These are phyloP conservation scores for Callospermophilus lateralis DNA, from an alignment of 2,113 vertebrate species.

Conservation along the genomic window DNA sequence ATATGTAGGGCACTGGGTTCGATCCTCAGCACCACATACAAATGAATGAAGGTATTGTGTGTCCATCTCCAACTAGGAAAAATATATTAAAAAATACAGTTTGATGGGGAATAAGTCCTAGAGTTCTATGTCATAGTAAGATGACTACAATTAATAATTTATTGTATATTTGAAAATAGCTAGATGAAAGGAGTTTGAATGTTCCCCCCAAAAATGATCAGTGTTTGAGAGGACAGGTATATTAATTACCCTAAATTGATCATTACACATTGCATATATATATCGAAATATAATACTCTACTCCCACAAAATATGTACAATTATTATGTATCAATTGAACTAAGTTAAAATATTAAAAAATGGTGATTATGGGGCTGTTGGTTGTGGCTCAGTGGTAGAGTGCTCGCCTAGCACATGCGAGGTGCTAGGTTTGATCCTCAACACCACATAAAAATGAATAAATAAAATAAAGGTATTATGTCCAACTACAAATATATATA, in stretches of 20 bases:
- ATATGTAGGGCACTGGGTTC: too few relatives aligned
- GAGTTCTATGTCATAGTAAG: not conserved
- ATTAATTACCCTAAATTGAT: not conserved
- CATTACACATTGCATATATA: not conserved
- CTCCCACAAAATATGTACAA: not conserved
- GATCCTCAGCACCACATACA: too few relatives aligned
- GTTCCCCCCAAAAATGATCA: not conserved
- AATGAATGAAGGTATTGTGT: too few relatives aligned
- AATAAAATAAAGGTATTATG: too few relatives aligned
- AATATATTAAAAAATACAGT: not conserved
- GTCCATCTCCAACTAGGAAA: too few relatives aligned
- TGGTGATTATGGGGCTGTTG: too few relatives aligned
- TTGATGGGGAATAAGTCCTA: not conserved
- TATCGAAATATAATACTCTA: not conserved
- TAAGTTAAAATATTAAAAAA: slow-evolving; percentile 8
- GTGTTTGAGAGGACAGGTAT: not conserved
- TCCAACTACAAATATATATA: too few relatives aligned
- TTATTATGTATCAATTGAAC: not conserved
- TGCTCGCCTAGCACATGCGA: too few relatives aligned
- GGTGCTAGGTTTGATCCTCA: too few relatives aligned
- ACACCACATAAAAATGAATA: too few relatives aligned
- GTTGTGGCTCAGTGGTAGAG: too few relatives aligned
- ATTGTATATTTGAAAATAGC: not conserved
- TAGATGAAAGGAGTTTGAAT: not conserved
- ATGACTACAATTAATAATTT: not conserved